Base-by-base conservation (phyloP, 2,113 vertebrate genomes). In the Tragelaphus imberbis region DNA sequence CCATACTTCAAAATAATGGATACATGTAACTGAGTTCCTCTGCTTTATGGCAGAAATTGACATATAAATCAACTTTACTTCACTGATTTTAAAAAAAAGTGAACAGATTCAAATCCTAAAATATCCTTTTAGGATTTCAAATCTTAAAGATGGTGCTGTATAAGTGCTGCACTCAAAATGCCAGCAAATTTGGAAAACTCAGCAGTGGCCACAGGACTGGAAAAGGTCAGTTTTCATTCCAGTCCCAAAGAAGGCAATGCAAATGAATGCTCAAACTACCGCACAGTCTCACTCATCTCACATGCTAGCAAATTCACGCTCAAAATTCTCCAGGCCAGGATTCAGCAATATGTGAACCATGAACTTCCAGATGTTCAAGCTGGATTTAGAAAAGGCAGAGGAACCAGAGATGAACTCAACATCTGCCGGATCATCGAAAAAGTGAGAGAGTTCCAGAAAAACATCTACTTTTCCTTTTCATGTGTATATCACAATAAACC, bases 371-470 rank as follows among this genome's bases (percentile, higher is more conserved):
- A 71, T 71, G n/a, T 21, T 36, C n/a, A 36, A 71, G 65, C 9
- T 71, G n/a, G n/a, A 10, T 36, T 21, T 36, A 36, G n/a, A 36
- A 71, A 71, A 36, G n/a, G 14, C n/a, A 71, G n/a, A 71, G 65
- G n/a, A 71, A 36, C n/a, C 65, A 71, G 65, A 71, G 17, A 5
- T 21, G 17, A 36, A 36, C 36, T 36, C 65, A 68, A 36, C 17
- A 68, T 68, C 17, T 1, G 0, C 16, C 36, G 33, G 17, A 36
- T 68, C 65, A 36, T 68, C 0, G 0, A 36, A 68, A 68, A 68
- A 68, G 33, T 10, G 33, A n/a, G 33, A n/a, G 16, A 68, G 33
- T 68, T 68, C 65, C 65, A 68, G 33, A 36, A 68, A 68, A 68
- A 36, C 33, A 21, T 68, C 17, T 68, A 10, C 6, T 36, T 36